Percentiles rank a stretch among this genome's conserved stretches.
phyloP scores from a whole-genome alignment of 1,140 invertebrate species.

The Heliconius nattereri region DNA sequence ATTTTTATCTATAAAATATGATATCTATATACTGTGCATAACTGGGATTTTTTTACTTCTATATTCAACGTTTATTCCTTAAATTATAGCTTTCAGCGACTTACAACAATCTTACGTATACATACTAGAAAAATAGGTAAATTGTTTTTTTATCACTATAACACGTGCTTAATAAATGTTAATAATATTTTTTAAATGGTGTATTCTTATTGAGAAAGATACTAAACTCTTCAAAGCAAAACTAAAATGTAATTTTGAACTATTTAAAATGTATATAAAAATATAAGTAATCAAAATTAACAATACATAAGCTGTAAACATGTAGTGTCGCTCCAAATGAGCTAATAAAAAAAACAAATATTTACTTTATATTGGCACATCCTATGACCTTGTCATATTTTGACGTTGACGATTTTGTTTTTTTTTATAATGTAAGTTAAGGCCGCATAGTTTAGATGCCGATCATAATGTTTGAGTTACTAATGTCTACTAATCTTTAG shows the following conservation, averaged over 20 bases:
- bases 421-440: conserved; percentile 11
- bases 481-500: background rate
- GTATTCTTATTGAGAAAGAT: background rate
- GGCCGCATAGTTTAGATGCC: conserved; percentile 2
- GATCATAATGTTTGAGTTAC: conserved; percentile 8
- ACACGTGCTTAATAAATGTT: background rate
- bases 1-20: background rate
- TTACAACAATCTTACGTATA: conserved; percentile 25
- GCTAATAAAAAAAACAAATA: background rate
- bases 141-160: background rate
- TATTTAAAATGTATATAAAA: background rate
- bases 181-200: background rate
- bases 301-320: background rate
- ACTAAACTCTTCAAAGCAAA: background rate
- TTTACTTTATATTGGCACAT: conserved; percentile 15
- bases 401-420: conserved; percentile 18
- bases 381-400: conserved; percentile 20
- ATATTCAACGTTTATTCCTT: conserved; percentile 5
- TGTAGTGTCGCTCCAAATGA: background rate
- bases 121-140: conserved; percentile 28
- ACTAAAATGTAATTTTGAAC: background rate
- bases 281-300: background rate
- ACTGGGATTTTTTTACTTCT: conserved; percentile 9
- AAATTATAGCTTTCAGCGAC: conserved; percentile 21
- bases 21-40: conserved; percentile 20